phyloP scores from a whole-genome alignment of 2,797 vertebrate genomes.

The Esox lucius region DNA sequence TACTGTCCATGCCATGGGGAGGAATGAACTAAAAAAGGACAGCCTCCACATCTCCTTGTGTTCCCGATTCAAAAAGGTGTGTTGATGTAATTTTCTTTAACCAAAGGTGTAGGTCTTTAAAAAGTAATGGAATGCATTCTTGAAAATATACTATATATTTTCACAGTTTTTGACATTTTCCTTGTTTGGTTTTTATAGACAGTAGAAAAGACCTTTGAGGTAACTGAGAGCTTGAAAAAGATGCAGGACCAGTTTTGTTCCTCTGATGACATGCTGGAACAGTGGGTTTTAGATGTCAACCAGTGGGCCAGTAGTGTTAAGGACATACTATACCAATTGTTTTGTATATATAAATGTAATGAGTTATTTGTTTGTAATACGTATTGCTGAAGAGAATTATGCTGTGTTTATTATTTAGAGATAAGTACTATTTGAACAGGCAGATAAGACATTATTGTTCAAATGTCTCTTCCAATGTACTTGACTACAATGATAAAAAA shows the following conservation, averaged over 20 bases:
- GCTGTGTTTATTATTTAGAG: too few species aligned
- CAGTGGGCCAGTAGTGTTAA: constrained; percentile 11
- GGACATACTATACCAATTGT: background rate
- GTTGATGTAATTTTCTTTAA: background rate
- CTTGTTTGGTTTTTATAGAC: too few species aligned
- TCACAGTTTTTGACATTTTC: background rate
- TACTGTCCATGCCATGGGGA: too few species aligned
- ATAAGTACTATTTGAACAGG: too few species aligned
- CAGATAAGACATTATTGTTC: background rate
- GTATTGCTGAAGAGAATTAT: background rate
- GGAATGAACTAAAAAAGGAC: too few species aligned
- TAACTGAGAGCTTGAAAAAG: background rate
- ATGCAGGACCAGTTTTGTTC: too few species aligned
- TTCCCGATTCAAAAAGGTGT: constrained; percentile 9
- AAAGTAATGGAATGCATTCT: background rate
- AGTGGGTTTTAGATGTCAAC: too few species aligned
- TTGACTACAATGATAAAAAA: too few species aligned
- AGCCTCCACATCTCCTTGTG: background rate
- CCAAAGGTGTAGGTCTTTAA: background rate
- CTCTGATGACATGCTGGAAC: too few species aligned
- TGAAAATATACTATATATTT: too few species aligned
- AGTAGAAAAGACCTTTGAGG: background rate
- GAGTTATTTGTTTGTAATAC: constrained; percentile 2
- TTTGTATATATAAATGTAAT: background rate
- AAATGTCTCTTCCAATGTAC: background rate